Evolutionary conservation across 2,797 vertebrate genomes (phyloP).

Genomic region (Fundulus diaphanus): DNA sequence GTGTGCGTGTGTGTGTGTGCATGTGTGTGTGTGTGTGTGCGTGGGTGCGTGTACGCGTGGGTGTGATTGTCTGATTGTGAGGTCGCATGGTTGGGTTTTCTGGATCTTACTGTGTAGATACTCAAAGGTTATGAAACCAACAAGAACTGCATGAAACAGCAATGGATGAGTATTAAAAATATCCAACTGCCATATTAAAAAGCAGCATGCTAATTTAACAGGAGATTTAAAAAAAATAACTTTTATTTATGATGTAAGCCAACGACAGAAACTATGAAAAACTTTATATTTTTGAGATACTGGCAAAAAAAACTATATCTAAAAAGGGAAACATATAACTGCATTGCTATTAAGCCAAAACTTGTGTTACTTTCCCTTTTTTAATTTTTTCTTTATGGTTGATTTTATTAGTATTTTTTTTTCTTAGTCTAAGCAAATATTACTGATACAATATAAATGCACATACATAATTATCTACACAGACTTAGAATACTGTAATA

Average conservation of each 20-base stretch:
- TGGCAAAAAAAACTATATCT: conserved; percentile 77
- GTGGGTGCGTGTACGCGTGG: background rate
- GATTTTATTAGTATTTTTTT: conserved; percentile 39
- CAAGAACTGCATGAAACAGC: conserved; percentile 83
- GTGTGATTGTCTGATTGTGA: conserved; percentile 11
- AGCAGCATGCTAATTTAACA: conserved; percentile 85
- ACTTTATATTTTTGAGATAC: conserved; percentile 89
- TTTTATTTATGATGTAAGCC: conserved; percentile 85
- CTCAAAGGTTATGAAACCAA: conserved; percentile 74
- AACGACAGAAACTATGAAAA: conserved; percentile 83
- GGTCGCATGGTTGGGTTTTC: conserved; percentile 56
- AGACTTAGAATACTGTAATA: conserved; percentile 45
- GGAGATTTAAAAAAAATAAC: conserved; percentile 81
- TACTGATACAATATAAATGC: conserved; percentile 62
- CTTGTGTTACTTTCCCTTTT: conserved; percentile 72
- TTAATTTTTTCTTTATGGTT: conserved; percentile 11
- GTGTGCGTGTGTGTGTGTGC: conserved; percentile 3
- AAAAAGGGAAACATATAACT: conserved; percentile 83
- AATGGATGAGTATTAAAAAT: conserved; percentile 83
- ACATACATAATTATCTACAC: conserved; percentile 64
- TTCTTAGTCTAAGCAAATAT: conserved; percentile 60
- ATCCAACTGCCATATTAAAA: conserved; percentile 91
- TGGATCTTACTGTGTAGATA: conserved; percentile 81
- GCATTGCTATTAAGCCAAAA: conserved; percentile 87
- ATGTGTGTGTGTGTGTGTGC: conserved; percentile 16